phyloP scores from a whole-genome alignment of 1,140 invertebrate genomes.

The Temnothorax curvispinosus region DNA sequence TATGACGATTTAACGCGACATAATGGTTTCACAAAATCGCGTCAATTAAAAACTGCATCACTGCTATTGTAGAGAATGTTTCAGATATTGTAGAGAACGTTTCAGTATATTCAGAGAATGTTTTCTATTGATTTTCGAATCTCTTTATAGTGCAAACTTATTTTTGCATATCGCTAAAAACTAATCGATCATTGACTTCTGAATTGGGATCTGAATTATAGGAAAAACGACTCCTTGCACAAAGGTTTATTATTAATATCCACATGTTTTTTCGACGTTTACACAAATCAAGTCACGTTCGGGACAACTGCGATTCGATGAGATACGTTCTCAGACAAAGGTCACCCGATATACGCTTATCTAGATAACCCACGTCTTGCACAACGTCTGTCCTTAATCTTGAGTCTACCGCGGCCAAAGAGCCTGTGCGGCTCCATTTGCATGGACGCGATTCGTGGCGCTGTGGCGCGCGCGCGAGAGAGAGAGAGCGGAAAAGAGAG shows the following conservation, averaged over 20 bases:
- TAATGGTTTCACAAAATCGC: neutral
- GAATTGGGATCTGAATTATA: neutral
- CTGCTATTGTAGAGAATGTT: neutral
- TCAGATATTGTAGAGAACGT: neutral
- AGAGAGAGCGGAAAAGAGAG: conserved; percentile 42
- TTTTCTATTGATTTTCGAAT: neutral
- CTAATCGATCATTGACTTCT: neutral
- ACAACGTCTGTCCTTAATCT: conserved; percentile 71
- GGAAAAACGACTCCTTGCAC: neutral
- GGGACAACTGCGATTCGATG: neutral
- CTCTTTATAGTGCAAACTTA: neutral
- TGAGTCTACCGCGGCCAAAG: conserved; percentile 59
- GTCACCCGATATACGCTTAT: conserved; percentile 63
- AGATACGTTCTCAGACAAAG: conserved; percentile 19
- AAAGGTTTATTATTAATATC: neutral
- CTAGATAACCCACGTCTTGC: conserved; percentile 63
- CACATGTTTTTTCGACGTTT: neutral
- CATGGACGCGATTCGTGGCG: conserved; percentile 54
- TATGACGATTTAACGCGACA: neutral
- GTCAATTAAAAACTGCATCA: neutral
- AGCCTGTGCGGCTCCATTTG: conserved; percentile 62
- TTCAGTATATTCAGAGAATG: neutral
- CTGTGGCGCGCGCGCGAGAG: conserved; percentile 41
- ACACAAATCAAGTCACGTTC: neutral
- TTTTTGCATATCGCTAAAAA: neutral